phyloP scores from a whole-genome alignment of 2,113 vertebrate species.

The Sylvilagus bachmani region DNA sequence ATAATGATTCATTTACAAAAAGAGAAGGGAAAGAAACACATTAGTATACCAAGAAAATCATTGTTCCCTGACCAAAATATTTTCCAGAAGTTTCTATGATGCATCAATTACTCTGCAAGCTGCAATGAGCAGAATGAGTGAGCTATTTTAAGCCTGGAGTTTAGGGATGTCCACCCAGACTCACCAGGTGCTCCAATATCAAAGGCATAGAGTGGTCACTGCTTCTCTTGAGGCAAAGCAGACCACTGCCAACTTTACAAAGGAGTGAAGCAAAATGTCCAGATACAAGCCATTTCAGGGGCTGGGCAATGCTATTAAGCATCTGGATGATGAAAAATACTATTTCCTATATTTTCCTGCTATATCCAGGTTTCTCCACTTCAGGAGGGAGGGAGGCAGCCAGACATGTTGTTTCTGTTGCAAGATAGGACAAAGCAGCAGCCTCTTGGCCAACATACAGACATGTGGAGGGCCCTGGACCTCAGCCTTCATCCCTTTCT shows the following conservation, averaged over 20 bases:
- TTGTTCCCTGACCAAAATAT: constrained; percentile 25
- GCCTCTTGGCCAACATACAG: background rate
- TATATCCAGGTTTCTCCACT: background rate
- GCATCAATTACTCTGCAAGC: background rate
- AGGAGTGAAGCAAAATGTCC: background rate
- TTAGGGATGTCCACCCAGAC: background rate
- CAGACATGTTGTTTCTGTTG: background rate
- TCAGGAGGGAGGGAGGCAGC: background rate
- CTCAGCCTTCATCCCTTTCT: background rate
- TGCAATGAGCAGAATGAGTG: background rate
- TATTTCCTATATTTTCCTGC: background rate
- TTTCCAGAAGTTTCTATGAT: background rate
- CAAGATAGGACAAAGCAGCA: background rate
- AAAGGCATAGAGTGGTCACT: background rate
- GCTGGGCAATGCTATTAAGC: background rate
- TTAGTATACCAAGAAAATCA: constrained; percentile 20
- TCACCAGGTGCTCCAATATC: background rate
- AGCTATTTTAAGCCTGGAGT: background rate
- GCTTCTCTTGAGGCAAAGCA: background rate
- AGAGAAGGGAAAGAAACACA: background rate
- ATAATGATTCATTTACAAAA: background rate
- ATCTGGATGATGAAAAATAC: background rate
- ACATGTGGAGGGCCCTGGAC: background rate
- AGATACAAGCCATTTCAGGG: background rate
- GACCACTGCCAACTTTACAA: background rate